Base-by-base conservation (phyloP, 2,113 vertebrate species). In the Actenoides hombroni region DNA sequence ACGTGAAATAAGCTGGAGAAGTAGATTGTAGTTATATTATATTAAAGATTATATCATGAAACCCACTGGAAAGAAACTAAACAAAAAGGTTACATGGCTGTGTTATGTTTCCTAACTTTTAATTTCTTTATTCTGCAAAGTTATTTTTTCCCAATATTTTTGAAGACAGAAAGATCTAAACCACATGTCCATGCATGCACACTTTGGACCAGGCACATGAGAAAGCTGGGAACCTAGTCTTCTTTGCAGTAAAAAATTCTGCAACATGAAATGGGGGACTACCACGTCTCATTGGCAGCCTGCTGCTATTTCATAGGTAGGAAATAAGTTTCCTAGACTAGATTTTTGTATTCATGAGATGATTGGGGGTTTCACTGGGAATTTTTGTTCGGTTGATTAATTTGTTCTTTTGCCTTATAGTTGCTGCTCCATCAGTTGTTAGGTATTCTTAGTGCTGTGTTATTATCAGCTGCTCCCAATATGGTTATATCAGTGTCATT, bases 341-440 rank as follows among this genome's bases (percentile, higher is more conserved):
- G 10, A 44, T 57, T 74, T 91, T 82, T 89, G 7, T 81, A 10
- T 74, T 92, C 14, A 23, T 69, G 24, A 35, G 26, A 4, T 57
- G 40, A 31, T 19, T 5, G n/a, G 17, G 7, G 14, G 6, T 65
- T 92, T 87, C 40, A 49, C 0, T 92, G 51, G 13, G 33, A 83
- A 56, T 28, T 86, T 74, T 53, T 81, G 11, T 89, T 84, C 2
- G 1, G 28, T 67, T 3, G 4, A 1, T 75, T 83, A 0, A 0
- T 77, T 88, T 92, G 28, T 92, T 73, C 33, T 80, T 76, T 74
- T 76, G 25, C 33, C 21, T 67, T 73, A 23, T 13, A 68, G 57
- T 40, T 85, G 35, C 39, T 83, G 10, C 37, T 88, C 33, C 24
- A 13, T 79, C 19, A 26, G 9, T 54, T 94, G 61, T 31, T 81